A percentile compares a stretch with the other conserved stretches of the same genome.
These are phyloP conservation scores for Nothocercus nigrocapillus DNA, from an alignment of 2,113 vertebrate species.

Conservation along the genomic window DNA sequence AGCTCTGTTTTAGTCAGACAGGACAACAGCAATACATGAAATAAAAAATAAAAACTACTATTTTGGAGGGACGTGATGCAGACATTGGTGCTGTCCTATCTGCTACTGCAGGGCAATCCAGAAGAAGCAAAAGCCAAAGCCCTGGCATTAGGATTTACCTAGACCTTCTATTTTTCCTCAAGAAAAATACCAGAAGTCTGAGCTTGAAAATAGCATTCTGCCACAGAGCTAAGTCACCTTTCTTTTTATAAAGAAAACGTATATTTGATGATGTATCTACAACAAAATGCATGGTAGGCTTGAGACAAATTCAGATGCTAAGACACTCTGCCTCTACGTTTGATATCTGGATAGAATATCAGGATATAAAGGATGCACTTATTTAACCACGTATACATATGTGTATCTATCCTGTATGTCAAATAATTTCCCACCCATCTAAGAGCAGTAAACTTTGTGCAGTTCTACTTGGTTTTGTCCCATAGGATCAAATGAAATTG, in stretches of 20 bases:
- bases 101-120: neutral
- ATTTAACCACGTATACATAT: rapidly evolving
- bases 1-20: neutral
- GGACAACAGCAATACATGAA: neutral
- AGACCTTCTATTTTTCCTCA: neutral
- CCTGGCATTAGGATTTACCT: neutral
- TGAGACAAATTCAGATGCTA: neutral
- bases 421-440: neutral
- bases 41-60: neutral
- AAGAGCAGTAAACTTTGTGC: neutral
- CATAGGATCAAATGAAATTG: neutral
- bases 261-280: neutral
- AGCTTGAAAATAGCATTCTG: neutral
- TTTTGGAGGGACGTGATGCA: neutral
- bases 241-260: neutral
- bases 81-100: neutral
- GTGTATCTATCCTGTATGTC: rapidly evolving
- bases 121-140: neutral
- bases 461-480: neutral
- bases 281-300: neutral
- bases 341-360: neutral
- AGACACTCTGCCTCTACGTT: neutral
- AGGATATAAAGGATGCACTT: neutral
- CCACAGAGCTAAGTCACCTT: neutral
- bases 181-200: neutral